Evolutionary conservation across 2,113 vertebrate species (phyloP), one percentile per base, ranked within the genome.

Genomic region (Cromileptes altivelis): DNA sequence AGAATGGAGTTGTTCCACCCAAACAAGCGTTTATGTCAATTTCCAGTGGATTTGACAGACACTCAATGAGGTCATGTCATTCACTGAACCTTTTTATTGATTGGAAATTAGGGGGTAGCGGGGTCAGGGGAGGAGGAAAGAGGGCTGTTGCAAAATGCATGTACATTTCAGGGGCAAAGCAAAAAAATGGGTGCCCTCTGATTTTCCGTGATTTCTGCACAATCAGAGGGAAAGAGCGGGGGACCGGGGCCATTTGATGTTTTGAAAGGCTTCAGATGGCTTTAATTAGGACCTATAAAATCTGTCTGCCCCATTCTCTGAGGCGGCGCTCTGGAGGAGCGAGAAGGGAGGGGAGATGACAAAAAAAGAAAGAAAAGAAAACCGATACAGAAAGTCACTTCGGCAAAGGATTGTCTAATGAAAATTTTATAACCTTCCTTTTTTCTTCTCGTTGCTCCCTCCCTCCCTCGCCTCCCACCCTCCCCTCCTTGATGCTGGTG

Each of bases 271-370:
- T 97, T 97, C 96, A 97, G 96, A 97, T 97, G 95, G 96, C 96
- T 96, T 97, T 98, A 97, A 98, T 97, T 97, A 97, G 94, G 95
- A 96, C 95, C 97, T 96, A 96, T 96, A 96, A 96, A 97, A 96
- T 94, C 94, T 95, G 95, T 95, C 94, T 89, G 95, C 91, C 93
- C 94, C 83, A 90, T 94, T 95, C 94, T 94, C 89, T 83, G 72
- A 88, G 94, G 94, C 90, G 85, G 91, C 84, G 92, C 94, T 95
- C 93, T 92, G 91, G 91, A 94, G 92, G 71, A 83, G 64, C 4
- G 3, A 85, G 71, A 72, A 88, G 78, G 88, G 89, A 88, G 89
- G 88, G 88, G 89, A 88, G 45, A 75, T 70, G 68, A 64, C 19
- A 55, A 37, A 71, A 56, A 55, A 71, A 55, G 40, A 64, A 47